Base-by-base conservation (phyloP, 1,140 invertebrate species). In the Hermetia illucens region DNA sequence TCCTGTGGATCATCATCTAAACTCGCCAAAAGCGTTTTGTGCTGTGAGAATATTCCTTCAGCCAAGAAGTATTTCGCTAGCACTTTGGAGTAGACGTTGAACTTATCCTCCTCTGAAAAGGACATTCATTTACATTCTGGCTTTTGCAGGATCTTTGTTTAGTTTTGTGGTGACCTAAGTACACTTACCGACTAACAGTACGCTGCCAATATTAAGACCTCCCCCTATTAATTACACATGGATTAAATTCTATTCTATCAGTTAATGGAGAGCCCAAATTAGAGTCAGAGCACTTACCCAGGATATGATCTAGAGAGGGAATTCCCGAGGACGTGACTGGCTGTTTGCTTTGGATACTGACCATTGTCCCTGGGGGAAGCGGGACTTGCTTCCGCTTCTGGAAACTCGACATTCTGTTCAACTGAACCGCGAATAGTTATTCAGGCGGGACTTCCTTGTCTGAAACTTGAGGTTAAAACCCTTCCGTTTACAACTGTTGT, bases 51-150 rank as follows among this genome's bases (percentile, higher is more conserved):
- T 21, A 85, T 58, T 24, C 82, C 82, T 67, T 91, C 86, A 19
- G 84, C 79, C 44, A 86, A 55, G 46, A 82, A 91, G 58, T 87
- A 88, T 55, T 84, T 87, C 12, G 76, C 58, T 42, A 89, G 59
- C 20, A 82, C 62, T 62, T 79, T 75, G 19, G 79, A 74, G 57
- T 87, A 83, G 29, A 65, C 74, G 21, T 75, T 76, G 56, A 77
- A 75, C 3, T 66, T 65, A 64, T 89, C 85, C 69, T 89, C 83
- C 61, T 89, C 85, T 83, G 59, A 38, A 72, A 69, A 41, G 35
- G 41, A 32, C 31, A 31, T 36, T 22, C 19, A 38, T 38, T 40
- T 18, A 18, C 12, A 42, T 40, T 32, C 12, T 32, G 20, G 38
- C 13, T 33, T 36, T n/a, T n/a, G n/a, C n/a, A n/a, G n/a, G n/a